Evolutionary conservation across 2,888 invertebrate genomes (phyloP).

Genomic region (Aphelenchoides bicaudatus): DNA sequence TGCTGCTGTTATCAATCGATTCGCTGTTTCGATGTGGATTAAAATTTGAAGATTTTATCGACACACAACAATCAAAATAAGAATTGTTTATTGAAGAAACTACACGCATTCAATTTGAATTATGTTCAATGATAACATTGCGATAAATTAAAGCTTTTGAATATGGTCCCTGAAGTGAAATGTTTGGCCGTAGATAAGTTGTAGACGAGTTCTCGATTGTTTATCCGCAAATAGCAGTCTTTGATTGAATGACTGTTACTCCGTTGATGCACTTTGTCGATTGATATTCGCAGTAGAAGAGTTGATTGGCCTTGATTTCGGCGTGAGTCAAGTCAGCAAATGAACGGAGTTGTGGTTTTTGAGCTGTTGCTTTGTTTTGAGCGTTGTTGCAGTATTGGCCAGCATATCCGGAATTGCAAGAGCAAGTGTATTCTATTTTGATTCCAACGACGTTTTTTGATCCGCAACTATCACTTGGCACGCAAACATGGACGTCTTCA

Average conservation of each 20-base stretch:
- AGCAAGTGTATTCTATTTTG: neutral
- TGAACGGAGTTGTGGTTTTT: neutral
- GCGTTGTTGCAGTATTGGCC: neutral
- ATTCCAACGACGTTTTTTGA: neutral
- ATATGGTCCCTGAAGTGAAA: no score
- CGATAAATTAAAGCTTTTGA: no score
- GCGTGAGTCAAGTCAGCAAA: slow-evolving; percentile 8
- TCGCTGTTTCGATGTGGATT: no score
- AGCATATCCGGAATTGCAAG: neutral
- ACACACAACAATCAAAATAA: no score
- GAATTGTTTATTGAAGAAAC: no score
- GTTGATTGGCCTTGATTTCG: neutral
- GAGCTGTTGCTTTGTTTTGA: neutral
- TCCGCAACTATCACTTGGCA: neutral
- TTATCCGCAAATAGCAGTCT: slow-evolving; percentile 1
- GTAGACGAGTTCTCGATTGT: neutral
- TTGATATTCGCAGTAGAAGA: slow-evolving; percentile 4
- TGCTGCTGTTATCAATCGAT: no score
- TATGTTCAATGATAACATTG: slow-evolving; percentile 1
- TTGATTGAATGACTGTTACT: neutral
- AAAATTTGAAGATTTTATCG: no score
- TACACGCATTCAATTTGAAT: neutral
- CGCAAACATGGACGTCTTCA: slow-evolving; percentile 2
- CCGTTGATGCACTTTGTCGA: neutral
- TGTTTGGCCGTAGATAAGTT: no score